Evolutionary conservation across 2,888 invertebrate genomes (phyloP).

Genomic region (Boloria selene): DNA sequence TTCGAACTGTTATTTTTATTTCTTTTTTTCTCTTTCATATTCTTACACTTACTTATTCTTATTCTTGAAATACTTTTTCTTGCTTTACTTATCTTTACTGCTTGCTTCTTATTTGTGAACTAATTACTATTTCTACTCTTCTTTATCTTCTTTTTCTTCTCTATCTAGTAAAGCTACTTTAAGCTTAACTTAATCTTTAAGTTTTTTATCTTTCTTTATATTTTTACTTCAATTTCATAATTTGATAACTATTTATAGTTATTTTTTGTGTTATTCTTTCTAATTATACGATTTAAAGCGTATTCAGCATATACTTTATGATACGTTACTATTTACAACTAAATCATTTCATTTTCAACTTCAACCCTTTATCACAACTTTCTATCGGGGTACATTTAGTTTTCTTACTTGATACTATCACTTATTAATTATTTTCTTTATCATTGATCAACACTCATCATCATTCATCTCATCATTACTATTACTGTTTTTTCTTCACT

Average conservation of each 20-base stretch:
- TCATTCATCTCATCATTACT: not conserved
- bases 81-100: constrained; percentile 2
- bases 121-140: constrained; percentile 14
- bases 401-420: not conserved
- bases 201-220: constrained; percentile 14
- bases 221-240: constrained; percentile 15
- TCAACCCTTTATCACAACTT: not conserved
- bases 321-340: too few relatives aligned
- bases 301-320: too few relatives aligned
- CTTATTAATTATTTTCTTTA: not conserved
- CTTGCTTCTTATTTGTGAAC: constrained; percentile 1
- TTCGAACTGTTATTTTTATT: constrained; percentile 37
- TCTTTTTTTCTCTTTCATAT: too few relatives aligned
- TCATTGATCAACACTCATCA: not conserved
- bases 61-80: constrained; percentile 18
- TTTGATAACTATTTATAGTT: too few relatives aligned
- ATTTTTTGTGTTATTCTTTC: too few relatives aligned
- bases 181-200: constrained; percentile 17
- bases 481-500: not conserved
- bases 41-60: not conserved
- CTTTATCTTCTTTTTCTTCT: constrained; percentile 13
- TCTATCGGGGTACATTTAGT: not conserved
- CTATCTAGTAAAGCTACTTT: too few relatives aligned
- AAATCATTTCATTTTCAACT: not conserved
- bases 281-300: too few relatives aligned